These are phyloP conservation scores for Pheosia gnoma DNA, from an alignment of 2,888 invertebrate genomes.

Conservation along the genomic window DNA sequence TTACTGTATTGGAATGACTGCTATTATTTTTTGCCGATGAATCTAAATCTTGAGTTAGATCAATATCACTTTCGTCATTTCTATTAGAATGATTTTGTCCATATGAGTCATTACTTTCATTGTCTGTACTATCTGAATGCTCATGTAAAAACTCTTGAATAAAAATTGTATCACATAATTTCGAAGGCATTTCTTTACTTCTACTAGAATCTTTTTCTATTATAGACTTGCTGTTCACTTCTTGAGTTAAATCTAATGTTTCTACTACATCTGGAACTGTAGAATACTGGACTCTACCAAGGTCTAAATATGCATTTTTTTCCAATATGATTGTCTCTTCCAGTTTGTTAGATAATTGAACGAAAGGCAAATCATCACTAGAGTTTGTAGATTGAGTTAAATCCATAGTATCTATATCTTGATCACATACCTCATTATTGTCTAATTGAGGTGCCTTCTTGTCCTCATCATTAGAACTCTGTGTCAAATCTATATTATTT, in stretches of 20 bases:
- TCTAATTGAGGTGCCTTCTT: constrained; percentile 8
- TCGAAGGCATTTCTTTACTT: constrained; percentile 1
- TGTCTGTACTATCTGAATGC: constrained; percentile 48
- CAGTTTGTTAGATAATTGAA: constrained; percentile 43
- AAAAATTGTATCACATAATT: constrained; percentile 35
- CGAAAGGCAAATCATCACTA: constrained; percentile 56
- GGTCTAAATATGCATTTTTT: constrained; percentile 36
- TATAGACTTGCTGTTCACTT: constrained; percentile 10
- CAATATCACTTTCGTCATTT: constrained; percentile 40
- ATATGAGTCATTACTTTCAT: constrained; percentile 11
- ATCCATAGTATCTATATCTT: constrained; percentile 42
- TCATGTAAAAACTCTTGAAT: constrained; percentile 56
- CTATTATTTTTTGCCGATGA: constrained; percentile 32
- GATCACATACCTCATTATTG: constrained; percentile 12
- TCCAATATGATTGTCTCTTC: constrained; percentile 56
- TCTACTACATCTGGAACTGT: constrained; percentile 8
- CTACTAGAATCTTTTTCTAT: constrained; percentile 9
- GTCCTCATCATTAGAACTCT: constrained; percentile 36
- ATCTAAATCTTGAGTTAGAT: constrained; percentile 62
- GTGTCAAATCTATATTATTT: constrained; percentile 52
- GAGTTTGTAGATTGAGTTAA: constrained; percentile 64
- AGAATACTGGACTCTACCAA: constrained; percentile 16
- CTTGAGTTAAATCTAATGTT: constrained; percentile 41
- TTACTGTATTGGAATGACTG: constrained; percentile 8
- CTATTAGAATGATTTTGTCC: constrained; percentile 38